Conservation (phyloP, 2,797 vertebrate genomes). For the Anguilla obscura region DNA sequence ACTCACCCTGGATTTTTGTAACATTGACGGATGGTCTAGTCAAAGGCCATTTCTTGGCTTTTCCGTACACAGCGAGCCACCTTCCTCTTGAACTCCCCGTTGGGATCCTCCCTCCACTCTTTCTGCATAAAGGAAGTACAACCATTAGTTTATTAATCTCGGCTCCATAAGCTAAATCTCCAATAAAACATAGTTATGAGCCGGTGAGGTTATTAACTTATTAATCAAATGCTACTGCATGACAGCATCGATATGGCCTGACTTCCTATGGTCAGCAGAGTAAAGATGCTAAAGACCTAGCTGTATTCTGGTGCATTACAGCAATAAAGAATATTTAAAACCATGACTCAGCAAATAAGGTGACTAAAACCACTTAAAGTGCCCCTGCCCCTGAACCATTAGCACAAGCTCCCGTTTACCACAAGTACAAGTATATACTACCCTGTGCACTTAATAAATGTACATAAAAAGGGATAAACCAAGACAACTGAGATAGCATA, state of each 20-base stretch:
- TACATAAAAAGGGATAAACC: background rate
- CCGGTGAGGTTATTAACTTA: background rate
- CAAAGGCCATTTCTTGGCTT: conserved; percentile 99
- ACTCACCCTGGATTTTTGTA: conserved; percentile 91
- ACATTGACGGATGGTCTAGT: conserved; percentile 83
- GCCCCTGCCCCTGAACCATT: background rate
- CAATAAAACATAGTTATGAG: background rate
- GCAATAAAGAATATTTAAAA: background rate
- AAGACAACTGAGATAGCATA: background rate
- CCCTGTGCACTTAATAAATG: background rate
- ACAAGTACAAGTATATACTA: too few relatives aligned
- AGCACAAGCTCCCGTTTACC: background rate
- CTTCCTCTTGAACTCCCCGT: conserved; percentile 99
- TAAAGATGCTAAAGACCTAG: background rate
- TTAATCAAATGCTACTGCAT: background rate
- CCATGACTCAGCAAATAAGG: background rate
- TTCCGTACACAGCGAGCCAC: conserved; percentile 99
- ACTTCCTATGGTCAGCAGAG: background rate
- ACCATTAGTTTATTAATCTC: background rate
- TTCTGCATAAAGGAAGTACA: conserved; percentile 72
- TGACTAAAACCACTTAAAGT: background rate
- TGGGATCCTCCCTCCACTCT: conserved; percentile 99
- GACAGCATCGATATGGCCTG: background rate
- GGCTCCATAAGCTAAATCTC: background rate
- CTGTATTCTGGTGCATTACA: background rate